Base-by-base conservation (phyloP, 2,888 invertebrate species). In the Dendrolimus houi region DNA sequence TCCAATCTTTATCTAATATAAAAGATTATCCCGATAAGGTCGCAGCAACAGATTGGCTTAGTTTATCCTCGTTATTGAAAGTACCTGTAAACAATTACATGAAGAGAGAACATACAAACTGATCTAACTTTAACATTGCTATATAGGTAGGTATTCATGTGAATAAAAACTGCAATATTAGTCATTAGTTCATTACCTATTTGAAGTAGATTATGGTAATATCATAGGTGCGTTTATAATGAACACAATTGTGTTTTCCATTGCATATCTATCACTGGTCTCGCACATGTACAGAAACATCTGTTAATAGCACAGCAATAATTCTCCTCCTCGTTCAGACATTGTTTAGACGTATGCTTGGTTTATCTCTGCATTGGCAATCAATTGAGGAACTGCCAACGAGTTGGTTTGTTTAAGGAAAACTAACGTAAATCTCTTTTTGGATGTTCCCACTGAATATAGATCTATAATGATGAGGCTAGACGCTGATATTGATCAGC, bases 401-500 rank as follows among this genome's bases (percentile, higher is more conserved):
- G 9, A 12, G 8, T 12, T 47, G 47, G 54, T 57, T 57, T 57
- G 57, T 57, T 57, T 57, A 52, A 8, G 54, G 52, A 47, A 54
- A 57, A 54, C 57, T 41, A 54, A 41, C 57, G 54, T 57, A 54
- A 57, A 57, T 57, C 54, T 57, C 54, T 54, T 57, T 54, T 57
- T 54, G 54, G 54, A 41, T 41, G 14, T 47, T 47, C 3, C 47
- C 9, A 47, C 47, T 47, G 47, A 47, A 47, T 47, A 47, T 47
- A 9, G 12, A 9, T 10, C 12, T 47, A 9, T 9, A 47, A 12
- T 47, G 47, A 47, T 47, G 47, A 47, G 12, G 12, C 47, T 47
- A 47, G 47, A 47, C 47, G 9, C 9, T 47, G 47, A 47, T 47
- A 47, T 47, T 12, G 12, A 47, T 47, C 47, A 47, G 9, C 47